These are phyloP conservation scores for Thaumatotibia leucotreta DNA, from an alignment of 1,140 invertebrate genomes.

Conservation along the genomic window DNA sequence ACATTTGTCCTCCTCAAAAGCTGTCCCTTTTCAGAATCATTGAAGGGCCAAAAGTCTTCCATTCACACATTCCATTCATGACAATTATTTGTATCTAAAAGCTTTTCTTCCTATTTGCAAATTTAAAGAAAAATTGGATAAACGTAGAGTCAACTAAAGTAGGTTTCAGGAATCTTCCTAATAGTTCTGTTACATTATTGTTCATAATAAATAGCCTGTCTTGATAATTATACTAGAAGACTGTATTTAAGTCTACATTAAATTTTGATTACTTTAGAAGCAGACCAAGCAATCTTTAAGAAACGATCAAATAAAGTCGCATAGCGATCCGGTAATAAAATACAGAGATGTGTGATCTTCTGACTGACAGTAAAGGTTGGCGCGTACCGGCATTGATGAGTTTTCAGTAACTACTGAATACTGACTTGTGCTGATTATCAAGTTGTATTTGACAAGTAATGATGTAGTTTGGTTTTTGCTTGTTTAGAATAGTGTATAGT, in stretches of 20 bases:
- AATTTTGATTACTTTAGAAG: not conserved
- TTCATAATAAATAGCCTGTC: too few species aligned
- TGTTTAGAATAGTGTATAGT: conserved; percentile 38
- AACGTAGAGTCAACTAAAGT: too few species aligned
- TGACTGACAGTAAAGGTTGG: not conserved
- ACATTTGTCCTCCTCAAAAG: not conserved
- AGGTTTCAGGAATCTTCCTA: too few species aligned
- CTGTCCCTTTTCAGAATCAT: not conserved
- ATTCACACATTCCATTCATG: too few species aligned
- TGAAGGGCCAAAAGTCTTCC: not conserved
- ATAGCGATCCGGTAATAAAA: not conserved
- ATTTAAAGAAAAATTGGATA: too few species aligned
- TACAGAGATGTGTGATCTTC: not conserved
- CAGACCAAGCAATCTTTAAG: not conserved
- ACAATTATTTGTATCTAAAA: not conserved
- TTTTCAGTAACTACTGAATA: not conserved
- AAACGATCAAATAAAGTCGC: not conserved
- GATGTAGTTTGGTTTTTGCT: conserved; percentile 35
- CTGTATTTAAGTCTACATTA: not conserved
- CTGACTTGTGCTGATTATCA: not conserved
- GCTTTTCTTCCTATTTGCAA: not conserved
- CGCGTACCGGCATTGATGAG: not conserved
- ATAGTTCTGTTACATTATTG: too few species aligned
- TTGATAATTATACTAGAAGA: too few species aligned
- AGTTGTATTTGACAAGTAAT: conserved; percentile 1